Conservation (phyloP, 2,797 vertebrate species). For the Hypotaenidia okinawae region DNA sequence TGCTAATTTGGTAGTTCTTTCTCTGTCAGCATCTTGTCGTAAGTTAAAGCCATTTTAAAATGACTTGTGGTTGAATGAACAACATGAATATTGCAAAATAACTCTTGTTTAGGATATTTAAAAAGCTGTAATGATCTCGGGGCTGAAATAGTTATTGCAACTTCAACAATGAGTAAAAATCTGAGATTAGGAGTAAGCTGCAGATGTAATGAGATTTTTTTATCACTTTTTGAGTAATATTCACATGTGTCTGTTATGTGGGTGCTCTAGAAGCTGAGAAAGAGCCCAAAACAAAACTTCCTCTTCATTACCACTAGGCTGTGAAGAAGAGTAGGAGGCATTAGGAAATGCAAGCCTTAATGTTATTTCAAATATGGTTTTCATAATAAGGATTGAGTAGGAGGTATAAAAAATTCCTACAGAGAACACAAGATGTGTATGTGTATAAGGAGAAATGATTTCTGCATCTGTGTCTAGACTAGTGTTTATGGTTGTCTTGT, state of each 20-base stretch:
- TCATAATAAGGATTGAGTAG: conserved; percentile 18
- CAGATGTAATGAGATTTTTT: neutral
- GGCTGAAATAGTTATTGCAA: neutral
- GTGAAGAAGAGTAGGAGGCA: neutral
- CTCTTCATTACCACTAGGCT: conserved; percentile 7
- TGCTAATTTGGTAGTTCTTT: neutral
- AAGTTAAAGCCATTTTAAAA: neutral
- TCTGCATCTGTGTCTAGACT: neutral
- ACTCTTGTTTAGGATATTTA: neutral
- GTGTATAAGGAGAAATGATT: neutral
- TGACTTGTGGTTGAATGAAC: neutral
- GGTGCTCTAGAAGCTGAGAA: conserved; percentile 12
- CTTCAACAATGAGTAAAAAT: neutral
- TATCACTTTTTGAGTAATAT: conserved; percentile 41
- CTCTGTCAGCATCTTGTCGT: neutral
- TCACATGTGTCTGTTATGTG: conserved; percentile 9
- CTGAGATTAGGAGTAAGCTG: neutral
- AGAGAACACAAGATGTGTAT: neutral
- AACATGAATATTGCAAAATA: neutral
- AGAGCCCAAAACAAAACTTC: conserved; percentile 17
- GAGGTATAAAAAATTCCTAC: conserved; percentile 1
- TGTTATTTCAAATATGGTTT: conserved; percentile 22
- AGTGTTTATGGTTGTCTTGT: neutral
- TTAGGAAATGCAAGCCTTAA: neutral
- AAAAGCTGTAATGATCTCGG: neutral